Conservation (phyloP, 1,140 invertebrate genomes). For the Cylas formicarius region DNA sequence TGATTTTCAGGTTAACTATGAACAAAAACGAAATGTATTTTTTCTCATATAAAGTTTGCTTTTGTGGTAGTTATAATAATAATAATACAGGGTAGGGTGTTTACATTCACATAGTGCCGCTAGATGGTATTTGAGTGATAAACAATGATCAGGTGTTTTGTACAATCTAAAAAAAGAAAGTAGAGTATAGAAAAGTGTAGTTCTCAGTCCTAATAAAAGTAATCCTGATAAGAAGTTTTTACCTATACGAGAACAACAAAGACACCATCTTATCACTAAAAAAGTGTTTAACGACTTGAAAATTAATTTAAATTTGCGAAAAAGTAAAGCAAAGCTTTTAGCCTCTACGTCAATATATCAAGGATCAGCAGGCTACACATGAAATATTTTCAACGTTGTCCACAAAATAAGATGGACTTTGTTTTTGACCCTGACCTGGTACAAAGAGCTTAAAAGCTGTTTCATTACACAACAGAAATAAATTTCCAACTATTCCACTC, state of each 20-base stretch:
- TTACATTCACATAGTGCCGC: slow-evolving; percentile 21
- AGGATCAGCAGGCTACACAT: background rate
- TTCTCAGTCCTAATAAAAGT: slow-evolving; percentile 7
- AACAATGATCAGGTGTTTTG: slow-evolving; percentile 13
- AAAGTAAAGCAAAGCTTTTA: background rate
- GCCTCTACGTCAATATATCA: background rate
- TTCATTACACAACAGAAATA: slow-evolving; percentile 25
- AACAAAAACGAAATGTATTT: slow-evolving; percentile 7
- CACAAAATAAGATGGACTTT: background rate
- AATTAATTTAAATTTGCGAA: background rate
- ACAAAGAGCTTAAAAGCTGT: slow-evolving; percentile 2
- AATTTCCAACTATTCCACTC: slow-evolving; percentile 27
- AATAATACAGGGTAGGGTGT: slow-evolving; percentile 31
- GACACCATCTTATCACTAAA: too few species aligned
- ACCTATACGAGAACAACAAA: slow-evolving; percentile 4
- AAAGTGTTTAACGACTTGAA: too few species aligned
- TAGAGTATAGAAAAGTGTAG: slow-evolving; percentile 7
- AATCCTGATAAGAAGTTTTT: slow-evolving; percentile 10
- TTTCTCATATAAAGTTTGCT: slow-evolving; percentile 9
- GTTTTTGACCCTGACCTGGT: background rate
- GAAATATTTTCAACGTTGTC: background rate
- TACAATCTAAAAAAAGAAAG: background rate
- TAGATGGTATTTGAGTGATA: slow-evolving; percentile 15
- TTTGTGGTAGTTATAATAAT: slow-evolving; percentile 9
- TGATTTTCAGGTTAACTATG: slow-evolving; percentile 3